These are phyloP conservation scores for Petrocephalus zakoni DNA, from an alignment of 2,113 vertebrate genomes.

Conservation along the genomic window DNA sequence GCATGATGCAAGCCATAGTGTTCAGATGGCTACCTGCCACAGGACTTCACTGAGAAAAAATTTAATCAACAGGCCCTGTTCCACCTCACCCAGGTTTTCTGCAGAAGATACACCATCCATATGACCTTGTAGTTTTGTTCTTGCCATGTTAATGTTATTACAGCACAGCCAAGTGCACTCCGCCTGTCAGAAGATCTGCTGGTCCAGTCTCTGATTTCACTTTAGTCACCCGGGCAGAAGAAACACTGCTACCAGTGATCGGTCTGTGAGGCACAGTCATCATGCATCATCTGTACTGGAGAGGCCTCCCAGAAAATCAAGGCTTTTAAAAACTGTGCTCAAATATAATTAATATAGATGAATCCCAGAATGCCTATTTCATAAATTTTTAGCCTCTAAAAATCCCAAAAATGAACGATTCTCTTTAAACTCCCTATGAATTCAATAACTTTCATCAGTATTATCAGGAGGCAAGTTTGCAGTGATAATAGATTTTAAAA, in stretches of 20 bases:
- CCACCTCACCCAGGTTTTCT: neutral
- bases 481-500: neutral
- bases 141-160: neutral
- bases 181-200: neutral
- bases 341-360: neutral
- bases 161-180: neutral
- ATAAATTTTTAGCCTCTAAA: neutral
- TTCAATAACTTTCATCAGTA: neutral
- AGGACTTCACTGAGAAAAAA: neutral
- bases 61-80: neutral
- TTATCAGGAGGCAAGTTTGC: neutral
- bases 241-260: neutral
- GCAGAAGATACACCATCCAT: neutral
- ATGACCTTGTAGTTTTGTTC: neutral
- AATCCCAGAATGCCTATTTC: neutral
- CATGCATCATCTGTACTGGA: neutral
- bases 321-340: neutral
- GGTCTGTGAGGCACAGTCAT: neutral
- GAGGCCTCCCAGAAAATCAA: neutral
- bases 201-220: neutral
- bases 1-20: neutral
- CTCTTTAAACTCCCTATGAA: neutral
- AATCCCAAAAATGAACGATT: neutral
- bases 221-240: neutral
- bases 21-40: neutral